A percentile compares a stretch with the other conserved stretches of the same genome.
phyloP scores from a whole-genome alignment of 35 echinoderm and acorn worm species.

The Apostichopus californicus region DNA sequence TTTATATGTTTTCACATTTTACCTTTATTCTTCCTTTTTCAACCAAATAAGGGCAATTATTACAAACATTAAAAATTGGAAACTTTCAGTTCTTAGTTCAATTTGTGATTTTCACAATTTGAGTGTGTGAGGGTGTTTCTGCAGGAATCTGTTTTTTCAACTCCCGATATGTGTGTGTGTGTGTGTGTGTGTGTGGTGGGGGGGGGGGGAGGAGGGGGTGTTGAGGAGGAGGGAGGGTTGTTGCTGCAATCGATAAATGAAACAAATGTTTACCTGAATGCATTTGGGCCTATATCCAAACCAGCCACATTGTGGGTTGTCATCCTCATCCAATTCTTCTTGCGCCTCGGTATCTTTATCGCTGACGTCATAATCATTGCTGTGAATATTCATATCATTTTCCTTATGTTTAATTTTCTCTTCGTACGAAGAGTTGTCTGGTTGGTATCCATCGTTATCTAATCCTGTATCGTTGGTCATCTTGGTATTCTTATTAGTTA shows the following conservation, averaged over 20 bases:
- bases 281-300: constrained; percentile 22
- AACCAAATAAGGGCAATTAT: too few species aligned
- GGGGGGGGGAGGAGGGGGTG: too few species aligned
- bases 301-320: constrained; percentile 26
- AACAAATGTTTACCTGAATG: constrained; percentile 19
- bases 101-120: too few species aligned
- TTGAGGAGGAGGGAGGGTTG: too few species aligned
- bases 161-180: too few species aligned
- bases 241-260: neutral
- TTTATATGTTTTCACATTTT: too few species aligned
- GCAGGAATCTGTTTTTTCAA: too few species aligned
- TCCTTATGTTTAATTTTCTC: neutral
- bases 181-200: too few species aligned
- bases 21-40: too few species aligned
- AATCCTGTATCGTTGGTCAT: constrained; percentile 2
- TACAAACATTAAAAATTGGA: too few species aligned
- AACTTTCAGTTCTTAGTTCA: too few species aligned
- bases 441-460: neutral
- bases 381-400: neutral
- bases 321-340: neutral
- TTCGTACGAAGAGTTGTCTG: neutral
- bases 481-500: neutral
- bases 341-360: constrained; percentile 10
- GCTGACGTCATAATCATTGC: neutral
- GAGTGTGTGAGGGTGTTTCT: too few species aligned